These are phyloP conservation scores for Epistrophe eligans DNA, from an alignment of 2,888 invertebrate species.

Conservation along the genomic window DNA sequence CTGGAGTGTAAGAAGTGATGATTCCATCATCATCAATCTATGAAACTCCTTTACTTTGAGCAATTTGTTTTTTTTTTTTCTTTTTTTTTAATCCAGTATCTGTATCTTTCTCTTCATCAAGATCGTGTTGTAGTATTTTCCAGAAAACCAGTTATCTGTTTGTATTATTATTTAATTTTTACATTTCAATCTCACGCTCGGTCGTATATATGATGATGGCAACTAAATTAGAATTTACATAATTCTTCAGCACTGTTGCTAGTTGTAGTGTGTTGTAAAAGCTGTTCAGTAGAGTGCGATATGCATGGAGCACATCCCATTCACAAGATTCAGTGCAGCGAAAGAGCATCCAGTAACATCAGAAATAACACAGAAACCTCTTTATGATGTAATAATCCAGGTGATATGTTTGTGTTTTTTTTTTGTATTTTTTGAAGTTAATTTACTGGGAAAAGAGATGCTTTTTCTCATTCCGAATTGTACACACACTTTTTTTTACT, in stretches of 20 bases:
- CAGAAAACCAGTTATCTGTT: constrained; percentile 53
- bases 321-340: constrained; percentile 30
- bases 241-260: constrained; percentile 46
- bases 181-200: constrained; percentile 58
- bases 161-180: constrained; percentile 20
- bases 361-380: constrained; percentile 51
- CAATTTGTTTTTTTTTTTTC: constrained; percentile 11
- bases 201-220: constrained; percentile 7
- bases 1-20: constrained; percentile 30
- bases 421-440: constrained; percentile 36
- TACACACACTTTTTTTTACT: constrained; percentile 19
- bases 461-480: constrained; percentile 40
- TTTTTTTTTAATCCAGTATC: constrained; percentile 39
- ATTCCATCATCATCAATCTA: constrained; percentile 56
- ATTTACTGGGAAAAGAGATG: constrained; percentile 57
- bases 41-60: constrained; percentile 18
- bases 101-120: constrained; percentile 9
- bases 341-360: constrained; percentile 1
- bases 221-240: constrained; percentile 61
- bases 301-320: constrained; percentile 42
- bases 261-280: not conserved
- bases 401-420: not conserved
- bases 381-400: constrained; percentile 62
- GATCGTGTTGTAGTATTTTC: constrained; percentile 4
- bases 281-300: constrained; percentile 15